A percentile compares a stretch with the other conserved stretches of the same genome.
phyloP scores from a whole-genome alignment of 2,113 vertebrate species.

The Genyomyrus donnyi region DNA sequence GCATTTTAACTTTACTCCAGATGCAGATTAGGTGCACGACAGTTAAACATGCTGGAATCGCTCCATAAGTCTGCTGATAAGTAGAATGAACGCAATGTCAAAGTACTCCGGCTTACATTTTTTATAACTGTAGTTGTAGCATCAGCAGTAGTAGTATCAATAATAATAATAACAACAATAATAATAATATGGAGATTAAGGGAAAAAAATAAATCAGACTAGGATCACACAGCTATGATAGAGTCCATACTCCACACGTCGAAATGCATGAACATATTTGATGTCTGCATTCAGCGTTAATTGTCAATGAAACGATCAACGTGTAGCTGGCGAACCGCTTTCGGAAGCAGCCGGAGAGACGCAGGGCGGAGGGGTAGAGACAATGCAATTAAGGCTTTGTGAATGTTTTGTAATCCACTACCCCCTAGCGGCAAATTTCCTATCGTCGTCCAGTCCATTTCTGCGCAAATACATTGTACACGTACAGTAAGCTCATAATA shows the following conservation, averaged over 20 bases:
- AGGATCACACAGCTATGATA: neutral
- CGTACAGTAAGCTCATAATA: neutral
- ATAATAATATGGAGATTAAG: neutral
- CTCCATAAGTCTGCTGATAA: neutral
- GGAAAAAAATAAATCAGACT: neutral
- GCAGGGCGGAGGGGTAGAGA: neutral
- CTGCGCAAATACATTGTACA: neutral
- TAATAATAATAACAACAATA: neutral
- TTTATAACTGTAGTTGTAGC: neutral
- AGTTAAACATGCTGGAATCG: neutral
- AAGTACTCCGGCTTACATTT: neutral
- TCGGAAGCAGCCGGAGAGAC: neutral
- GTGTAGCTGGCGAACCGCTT: neutral
- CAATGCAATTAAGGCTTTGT: neutral
- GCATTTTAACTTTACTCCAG: slow-evolving; percentile 3
- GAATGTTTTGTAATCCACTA: slow-evolving; percentile 4
- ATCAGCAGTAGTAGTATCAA: neutral
- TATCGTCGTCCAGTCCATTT: neutral
- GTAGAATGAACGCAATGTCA: neutral
- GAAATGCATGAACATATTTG: neutral
- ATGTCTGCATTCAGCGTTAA: neutral
- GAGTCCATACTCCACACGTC: neutral
- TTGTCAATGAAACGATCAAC: neutral
- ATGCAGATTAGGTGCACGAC: neutral
- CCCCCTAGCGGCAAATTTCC: neutral